Conservation (phyloP, 2,113 vertebrate species). For the Callocephalon fimbriatum region DNA sequence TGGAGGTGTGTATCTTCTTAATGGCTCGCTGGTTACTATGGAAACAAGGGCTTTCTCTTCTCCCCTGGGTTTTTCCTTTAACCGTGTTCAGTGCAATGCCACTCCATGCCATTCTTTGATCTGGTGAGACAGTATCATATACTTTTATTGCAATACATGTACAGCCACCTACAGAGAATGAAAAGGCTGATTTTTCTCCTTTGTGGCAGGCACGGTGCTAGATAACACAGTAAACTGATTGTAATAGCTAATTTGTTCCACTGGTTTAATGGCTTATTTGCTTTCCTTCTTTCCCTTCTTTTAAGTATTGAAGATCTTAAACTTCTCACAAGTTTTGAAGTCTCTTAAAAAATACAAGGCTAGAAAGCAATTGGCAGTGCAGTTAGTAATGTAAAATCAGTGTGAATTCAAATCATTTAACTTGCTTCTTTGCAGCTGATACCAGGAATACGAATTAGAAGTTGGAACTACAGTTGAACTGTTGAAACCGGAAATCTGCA, state of each 20-base stretch:
- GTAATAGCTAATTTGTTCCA: slow-evolving; percentile 65
- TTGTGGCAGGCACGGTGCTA: slow-evolving; percentile 22
- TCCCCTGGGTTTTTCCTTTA: slow-evolving; percentile 56
- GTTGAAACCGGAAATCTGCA: slow-evolving; percentile 49
- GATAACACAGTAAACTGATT: slow-evolving; percentile 54
- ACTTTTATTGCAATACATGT: neutral
- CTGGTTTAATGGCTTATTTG: slow-evolving; percentile 50
- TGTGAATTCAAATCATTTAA: slow-evolving; percentile 74
- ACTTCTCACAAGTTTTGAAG: slow-evolving; percentile 59
- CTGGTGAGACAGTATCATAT: slow-evolving; percentile 27
- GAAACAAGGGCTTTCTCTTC: slow-evolving; percentile 63
- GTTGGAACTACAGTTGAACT: slow-evolving; percentile 63
- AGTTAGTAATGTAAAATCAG: slow-evolving; percentile 67
- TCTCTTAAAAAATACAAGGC: slow-evolving; percentile 67
- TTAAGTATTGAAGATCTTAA: slow-evolving; percentile 48
- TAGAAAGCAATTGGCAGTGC: slow-evolving; percentile 59
- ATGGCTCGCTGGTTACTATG: slow-evolving; percentile 68
- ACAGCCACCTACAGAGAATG: slow-evolving; percentile 43
- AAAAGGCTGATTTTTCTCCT: slow-evolving; percentile 42
- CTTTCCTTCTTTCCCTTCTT: slow-evolving; percentile 25
- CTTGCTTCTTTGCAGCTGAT: slow-evolving; percentile 70
- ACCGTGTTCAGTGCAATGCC: slow-evolving; percentile 20
- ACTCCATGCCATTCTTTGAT: slow-evolving; percentile 31
- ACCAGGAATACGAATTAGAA: slow-evolving; percentile 66
- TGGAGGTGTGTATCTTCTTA: neutral